Base-by-base conservation (phyloP, 1,140 invertebrate genomes). In the Diorhabda elongata region DNA sequence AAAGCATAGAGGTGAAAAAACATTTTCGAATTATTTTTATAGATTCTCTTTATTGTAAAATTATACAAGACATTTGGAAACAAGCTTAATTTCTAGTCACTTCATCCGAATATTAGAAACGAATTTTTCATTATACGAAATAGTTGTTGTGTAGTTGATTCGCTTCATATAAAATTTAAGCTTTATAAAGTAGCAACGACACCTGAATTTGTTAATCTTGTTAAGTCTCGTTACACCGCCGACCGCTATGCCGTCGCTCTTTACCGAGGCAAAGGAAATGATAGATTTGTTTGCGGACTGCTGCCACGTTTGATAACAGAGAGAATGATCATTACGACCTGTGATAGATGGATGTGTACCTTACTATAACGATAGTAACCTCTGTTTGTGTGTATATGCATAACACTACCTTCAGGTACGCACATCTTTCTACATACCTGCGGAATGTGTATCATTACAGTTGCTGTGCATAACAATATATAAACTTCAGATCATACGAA, bases 341-440 rank as follows among this genome's bases (percentile, higher is more conserved):
- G 47, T 52, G 47, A 52, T 52, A 52, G 47, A 52, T 52, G 47
- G n/a, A n/a, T 52, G 47, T 52, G 47, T 52, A 52, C n/a, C 47
- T 52, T 52, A n/a, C 6, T 52, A 6, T n/a, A 26, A 52, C n/a
- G 47, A 8, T 8, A 6, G 6, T 52, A 52, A 52, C 47, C 47
- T 3, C 47, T 52, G 47, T 52, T 52, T 52, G 47, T 52, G n/a
- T 26, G 26, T n/a, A 52, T n/a, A 52, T 52, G n/a, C 47, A 52
- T 4, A 52, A 6, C 47, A n/a, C 47, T 52, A 52, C n/a, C n/a
- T n/a, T 52, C 47, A 6, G 6, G 47, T n/a, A 52, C n/a, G 6
- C 6, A 52, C 47, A 52, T 52, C 26, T 26, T 26, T 26, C 26
- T 26, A 26, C 26, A 26, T 26, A 26, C 0, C 26, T 26, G 26